Conservation (phyloP, 2,113 vertebrate species). For the Dromaius novaehollandiae region DNA sequence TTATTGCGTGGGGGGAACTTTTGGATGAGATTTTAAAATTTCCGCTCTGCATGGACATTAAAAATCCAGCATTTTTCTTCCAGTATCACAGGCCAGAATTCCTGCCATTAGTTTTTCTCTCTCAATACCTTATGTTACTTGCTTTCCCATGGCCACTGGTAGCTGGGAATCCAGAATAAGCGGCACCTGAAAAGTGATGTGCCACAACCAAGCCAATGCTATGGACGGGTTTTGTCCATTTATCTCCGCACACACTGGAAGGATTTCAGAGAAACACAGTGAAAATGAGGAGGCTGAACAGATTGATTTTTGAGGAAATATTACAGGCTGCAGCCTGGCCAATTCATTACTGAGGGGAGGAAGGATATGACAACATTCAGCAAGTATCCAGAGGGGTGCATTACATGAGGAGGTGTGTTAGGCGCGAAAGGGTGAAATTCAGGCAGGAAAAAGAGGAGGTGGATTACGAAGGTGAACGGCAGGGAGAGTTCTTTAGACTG, state of each 20-base stretch:
- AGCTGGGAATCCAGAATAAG: conserved; percentile 25
- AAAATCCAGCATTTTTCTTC: conserved; percentile 42
- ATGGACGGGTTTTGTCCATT: background rate
- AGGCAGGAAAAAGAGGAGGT: background rate
- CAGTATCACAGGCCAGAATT: background rate
- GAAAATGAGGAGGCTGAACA: conserved; percentile 26
- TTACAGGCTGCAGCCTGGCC: conserved; percentile 37
- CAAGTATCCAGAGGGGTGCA: conserved; percentile 13
- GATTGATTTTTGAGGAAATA: conserved; percentile 15
- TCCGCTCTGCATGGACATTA: conserved; percentile 13
- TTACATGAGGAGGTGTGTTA: conserved; percentile 21
- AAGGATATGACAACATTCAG: conserved; percentile 55
- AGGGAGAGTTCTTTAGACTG: background rate
- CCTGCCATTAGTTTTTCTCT: conserved; percentile 21
- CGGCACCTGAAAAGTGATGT: background rate
- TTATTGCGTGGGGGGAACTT: conserved; percentile 42
- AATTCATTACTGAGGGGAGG: background rate
- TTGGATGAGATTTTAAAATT: conserved; percentile 57
- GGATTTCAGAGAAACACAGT: conserved; percentile 42
- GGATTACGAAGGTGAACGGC: background rate
- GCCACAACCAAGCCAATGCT: background rate
- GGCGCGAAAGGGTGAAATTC: background rate
- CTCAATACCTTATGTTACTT: conserved; percentile 1
- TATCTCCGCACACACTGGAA: conserved; percentile 3
- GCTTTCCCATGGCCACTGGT: background rate